Evolutionary conservation across 2,888 invertebrate genomes (phyloP), one percentile per base, ranked within the genome.

Genomic region (Margaritifera margaritifera): DNA sequence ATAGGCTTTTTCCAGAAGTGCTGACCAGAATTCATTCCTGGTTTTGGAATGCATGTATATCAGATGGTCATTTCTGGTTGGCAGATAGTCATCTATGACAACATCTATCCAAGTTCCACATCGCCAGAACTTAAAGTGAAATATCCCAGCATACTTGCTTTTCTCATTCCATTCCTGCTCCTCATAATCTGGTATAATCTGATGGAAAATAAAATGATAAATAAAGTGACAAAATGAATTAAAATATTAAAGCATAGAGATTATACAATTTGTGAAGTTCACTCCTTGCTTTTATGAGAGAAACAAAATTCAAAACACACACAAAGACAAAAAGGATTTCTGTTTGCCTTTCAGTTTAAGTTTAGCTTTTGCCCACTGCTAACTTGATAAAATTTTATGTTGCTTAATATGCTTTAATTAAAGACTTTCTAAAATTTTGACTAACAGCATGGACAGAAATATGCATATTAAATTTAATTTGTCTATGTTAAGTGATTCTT

Each of bases 71-170:
- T 93, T 93, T 85, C 92, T 92, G 84, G 93, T 93, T n/a, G 93
- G 93, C 15, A 91, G 82, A 25, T 85, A 82, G 71, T 90, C 90
- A 67, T 90, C 90, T 20, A 90, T 86, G 57, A 92, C 89, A 68
- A 95, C 92, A 85, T 94, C 94, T 76, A 92, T 92, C 94, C 94
- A 95, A 84, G 92, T 92, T 11, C 94, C 94, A 89, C 94, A 94
- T 88, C 94, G 93, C 94, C 95, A 95, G 90, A 95, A 94, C 65
- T 96, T 93, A 91, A 98, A 97, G 90, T 97, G 97, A 90, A 98
- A 98, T 67, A 86, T 83, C 4, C 87, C 88, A 53, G 82, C 96
- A 88, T 99, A 99, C 68, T 82, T 83, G 61, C 82, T 80, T 54
- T 77, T 79, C 22, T 80, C 79, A 24, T 69, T 73, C 84, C 84